Conservation (phyloP, 2,113 vertebrate species). For the Sturnira hondurensis region DNA sequence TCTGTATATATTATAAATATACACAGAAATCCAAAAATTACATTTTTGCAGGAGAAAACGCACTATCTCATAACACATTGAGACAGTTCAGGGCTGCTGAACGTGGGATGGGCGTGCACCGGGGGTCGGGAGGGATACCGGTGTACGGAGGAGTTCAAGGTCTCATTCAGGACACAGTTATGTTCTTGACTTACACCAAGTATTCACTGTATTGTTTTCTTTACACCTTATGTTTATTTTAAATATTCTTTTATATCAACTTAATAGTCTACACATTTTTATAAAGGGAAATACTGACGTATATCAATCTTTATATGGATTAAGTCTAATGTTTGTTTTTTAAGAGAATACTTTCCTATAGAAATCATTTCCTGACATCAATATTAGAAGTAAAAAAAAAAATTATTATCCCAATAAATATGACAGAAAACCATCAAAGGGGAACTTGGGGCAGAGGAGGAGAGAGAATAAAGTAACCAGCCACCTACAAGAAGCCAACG, state of each 20-base stretch:
- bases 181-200: background rate
- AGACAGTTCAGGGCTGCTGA: background rate
- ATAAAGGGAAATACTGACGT: background rate
- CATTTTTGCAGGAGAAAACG: background rate
- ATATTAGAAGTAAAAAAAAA: conserved; percentile 74
- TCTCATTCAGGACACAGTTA: background rate
- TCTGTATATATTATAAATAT: background rate
- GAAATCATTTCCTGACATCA: conserved; percentile 71
- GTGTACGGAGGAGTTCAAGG: background rate
- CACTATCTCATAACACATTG: background rate
- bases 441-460: background rate
- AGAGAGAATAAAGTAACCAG: background rate
- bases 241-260: background rate
- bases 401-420: conserved; percentile 41
- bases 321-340: conserved; percentile 59
- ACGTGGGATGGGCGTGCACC: background rate
- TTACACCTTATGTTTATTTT: background rate
- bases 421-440: conserved; percentile 66
- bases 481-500: background rate
- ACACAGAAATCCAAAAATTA: background rate
- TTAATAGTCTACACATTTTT: background rate
- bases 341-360: conserved; percentile 69
- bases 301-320: conserved; percentile 36
- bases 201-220: background rate
- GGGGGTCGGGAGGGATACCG: background rate